phyloP scores from a whole-genome alignment of 2,888 invertebrate species.

The Noctua pronuba region DNA sequence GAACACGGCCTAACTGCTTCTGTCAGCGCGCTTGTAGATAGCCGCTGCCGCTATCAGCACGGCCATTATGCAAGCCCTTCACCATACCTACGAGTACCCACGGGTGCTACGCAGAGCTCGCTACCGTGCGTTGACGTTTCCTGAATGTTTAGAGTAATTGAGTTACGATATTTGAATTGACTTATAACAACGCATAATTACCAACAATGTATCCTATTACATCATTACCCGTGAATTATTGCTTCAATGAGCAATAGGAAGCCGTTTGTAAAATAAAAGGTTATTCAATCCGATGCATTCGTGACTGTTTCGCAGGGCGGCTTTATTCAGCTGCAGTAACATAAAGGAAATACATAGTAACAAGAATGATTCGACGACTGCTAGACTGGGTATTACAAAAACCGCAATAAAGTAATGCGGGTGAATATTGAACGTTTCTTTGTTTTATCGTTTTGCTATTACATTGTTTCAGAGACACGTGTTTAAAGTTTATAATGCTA shows the following conservation, averaged over 20 bases:
- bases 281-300: conserved; percentile 68
- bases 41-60: conserved; percentile 64
- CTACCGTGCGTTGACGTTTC: conserved; percentile 80
- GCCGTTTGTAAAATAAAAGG: conserved; percentile 66
- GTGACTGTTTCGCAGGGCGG: conserved; percentile 48
- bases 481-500: not conserved
- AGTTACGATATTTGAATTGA: conserved; percentile 78
- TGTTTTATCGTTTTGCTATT: conserved; percentile 3
- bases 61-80: conserved; percentile 79
- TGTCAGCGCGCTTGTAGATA: conserved; percentile 71
- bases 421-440: conserved; percentile 41
- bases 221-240: conserved; percentile 71
- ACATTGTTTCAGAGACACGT: conserved; percentile 13
- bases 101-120: conserved; percentile 59
- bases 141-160: conserved; percentile 81
- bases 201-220: conserved; percentile 69
- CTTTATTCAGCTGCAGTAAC: conserved; percentile 34
- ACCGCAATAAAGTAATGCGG: conserved; percentile 65
- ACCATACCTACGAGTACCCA: conserved; percentile 52
- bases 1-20: conserved; percentile 77
- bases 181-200: conserved; percentile 76
- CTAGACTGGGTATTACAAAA: conserved; percentile 48
- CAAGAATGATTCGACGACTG: conserved; percentile 39
- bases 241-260: conserved; percentile 70
- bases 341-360: conserved; percentile 52